Evolutionary conservation across 2,113 vertebrate genomes (phyloP).

Genomic region (Paraplagusia blochii): DNA sequence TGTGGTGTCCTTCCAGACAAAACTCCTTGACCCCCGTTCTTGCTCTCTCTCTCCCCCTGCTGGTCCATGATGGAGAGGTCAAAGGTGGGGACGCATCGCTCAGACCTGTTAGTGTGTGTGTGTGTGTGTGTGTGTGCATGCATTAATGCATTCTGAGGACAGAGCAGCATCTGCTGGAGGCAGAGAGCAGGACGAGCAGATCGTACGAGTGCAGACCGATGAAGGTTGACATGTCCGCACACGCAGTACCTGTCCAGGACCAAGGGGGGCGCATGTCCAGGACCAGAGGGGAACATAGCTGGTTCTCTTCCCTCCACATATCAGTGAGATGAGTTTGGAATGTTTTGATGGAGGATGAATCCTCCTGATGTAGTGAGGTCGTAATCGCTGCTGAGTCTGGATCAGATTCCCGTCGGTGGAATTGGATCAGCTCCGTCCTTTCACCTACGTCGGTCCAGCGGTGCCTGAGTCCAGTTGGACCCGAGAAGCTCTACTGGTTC

Average conservation of each 20-base stretch:
- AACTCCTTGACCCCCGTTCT: conserved; percentile 69
- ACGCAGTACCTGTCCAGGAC: conserved; percentile 58
- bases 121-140: conserved; percentile 24
- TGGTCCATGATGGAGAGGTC: conserved; percentile 64
- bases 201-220: conserved; percentile 65
- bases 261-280: conserved; percentile 53
- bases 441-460: conserved; percentile 64
- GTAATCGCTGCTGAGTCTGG: conserved; percentile 5
- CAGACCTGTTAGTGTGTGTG: conserved; percentile 47
- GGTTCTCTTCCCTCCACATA: conserved; percentile 66
- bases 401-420: conserved; percentile 24
- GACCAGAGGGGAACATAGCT: no score
- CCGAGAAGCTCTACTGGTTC: conserved; percentile 37
- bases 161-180: conserved; percentile 64
- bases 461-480: conserved; percentile 67
- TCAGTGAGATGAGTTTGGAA: conserved; percentile 10
- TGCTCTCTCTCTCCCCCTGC: conserved; percentile 67
- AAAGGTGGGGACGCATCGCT: conserved; percentile 72
- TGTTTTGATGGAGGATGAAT: conserved; percentile 9
- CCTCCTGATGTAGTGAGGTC: conserved; percentile 11
- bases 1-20: conserved; percentile 62
- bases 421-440: conserved; percentile 38
- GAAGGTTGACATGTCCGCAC: conserved; percentile 68
- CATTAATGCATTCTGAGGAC: conserved; percentile 20
- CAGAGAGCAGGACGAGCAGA: conserved; percentile 61